Evolutionary conservation across 2,888 invertebrate genomes (phyloP).

Genomic region (Heptascelio sp.): DNA sequence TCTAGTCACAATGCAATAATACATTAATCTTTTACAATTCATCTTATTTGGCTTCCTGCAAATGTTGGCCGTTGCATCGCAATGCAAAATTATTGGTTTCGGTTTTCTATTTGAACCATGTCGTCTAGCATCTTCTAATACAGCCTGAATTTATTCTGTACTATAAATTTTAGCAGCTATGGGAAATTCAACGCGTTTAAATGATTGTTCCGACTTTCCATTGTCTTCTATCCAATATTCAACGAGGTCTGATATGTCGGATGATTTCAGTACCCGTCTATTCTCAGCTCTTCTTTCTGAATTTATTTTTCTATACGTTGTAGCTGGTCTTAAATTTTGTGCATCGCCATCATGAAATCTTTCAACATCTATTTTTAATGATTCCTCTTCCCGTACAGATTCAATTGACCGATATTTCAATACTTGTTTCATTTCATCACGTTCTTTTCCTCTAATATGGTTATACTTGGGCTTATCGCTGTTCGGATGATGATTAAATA

Average conservation of each 20-base stretch:
- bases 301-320: slow-evolving; percentile 21
- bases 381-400: neutral
- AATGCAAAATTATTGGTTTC: slow-evolving; percentile 15
- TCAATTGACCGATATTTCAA: neutral
- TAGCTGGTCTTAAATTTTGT: neutral
- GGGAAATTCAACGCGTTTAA: neutral
- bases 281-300: slow-evolving; percentile 5
- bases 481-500: too few relatives aligned
- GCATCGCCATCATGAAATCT: slow-evolving; percentile 23
- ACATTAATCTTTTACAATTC: slow-evolving; percentile 28
- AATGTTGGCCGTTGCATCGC: slow-evolving; percentile 59
- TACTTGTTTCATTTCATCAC: slow-evolving; percentile 4
- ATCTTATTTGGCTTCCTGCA: slow-evolving; percentile 1
- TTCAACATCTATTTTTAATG: neutral
- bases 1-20: slow-evolving; percentile 27
- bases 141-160: neutral
- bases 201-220: too few relatives aligned
- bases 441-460: slow-evolving; percentile 22
- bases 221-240: too few relatives aligned
- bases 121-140: neutral
- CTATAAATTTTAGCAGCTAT: slow-evolving; percentile 23
- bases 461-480: too few relatives aligned
- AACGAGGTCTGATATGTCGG: slow-evolving; percentile 56
- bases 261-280: slow-evolving; percentile 4
- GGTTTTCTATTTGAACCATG: neutral